Base-by-base conservation (phyloP, 1,140 invertebrate genomes). In the Oreohelix idahoensis region DNA sequence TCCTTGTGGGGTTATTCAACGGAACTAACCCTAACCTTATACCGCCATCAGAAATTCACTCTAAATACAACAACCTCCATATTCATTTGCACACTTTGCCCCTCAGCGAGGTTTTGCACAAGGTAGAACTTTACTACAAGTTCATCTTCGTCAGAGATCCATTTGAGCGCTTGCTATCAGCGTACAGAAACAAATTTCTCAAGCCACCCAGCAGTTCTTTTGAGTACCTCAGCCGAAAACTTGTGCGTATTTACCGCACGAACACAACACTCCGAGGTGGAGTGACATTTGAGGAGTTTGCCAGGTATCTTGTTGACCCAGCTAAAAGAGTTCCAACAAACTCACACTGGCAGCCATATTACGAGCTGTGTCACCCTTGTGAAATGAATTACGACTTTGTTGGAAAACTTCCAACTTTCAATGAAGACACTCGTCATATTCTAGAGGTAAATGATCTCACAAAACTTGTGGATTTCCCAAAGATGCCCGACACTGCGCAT, bases 131-230 rank as follows among this genome's bases (percentile, higher is more conserved):
- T 74, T 97, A 96, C 88, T 95, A 95, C 29, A 96, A 96, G 63
- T 96, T 98, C 90, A 94, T 98, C 69, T 95, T 98, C 87, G 97
- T 97, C 0, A 36, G 97, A 45, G 96, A 98, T 94, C 97, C 97
- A 0, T 96, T 98, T 89, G 97, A 98, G 91, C 94, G 97, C 77
- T 91, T 98, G n/a, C 91, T 98, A 70, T 98, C 97, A 0, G 97
- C 97, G 1, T 98, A 96, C 93, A 94, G 96, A 85, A 98, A 98
- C 91, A 98, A 98, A 92, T 93, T 98, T 23, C 11, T 83, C 95
- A 96, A 87, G 94, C 94, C 39, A 93, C 93, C 83, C 94, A 94
- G n/a, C 82, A 80, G 45, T 93, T 97, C 96, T 93, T 95, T 96
- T 90, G 92, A 94, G 10, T 94, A 96, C 53, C 96, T 96, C 84